Evolutionary conservation across 1,140 invertebrate species (phyloP).

Genomic region (Melipona quadrifasciata): DNA sequence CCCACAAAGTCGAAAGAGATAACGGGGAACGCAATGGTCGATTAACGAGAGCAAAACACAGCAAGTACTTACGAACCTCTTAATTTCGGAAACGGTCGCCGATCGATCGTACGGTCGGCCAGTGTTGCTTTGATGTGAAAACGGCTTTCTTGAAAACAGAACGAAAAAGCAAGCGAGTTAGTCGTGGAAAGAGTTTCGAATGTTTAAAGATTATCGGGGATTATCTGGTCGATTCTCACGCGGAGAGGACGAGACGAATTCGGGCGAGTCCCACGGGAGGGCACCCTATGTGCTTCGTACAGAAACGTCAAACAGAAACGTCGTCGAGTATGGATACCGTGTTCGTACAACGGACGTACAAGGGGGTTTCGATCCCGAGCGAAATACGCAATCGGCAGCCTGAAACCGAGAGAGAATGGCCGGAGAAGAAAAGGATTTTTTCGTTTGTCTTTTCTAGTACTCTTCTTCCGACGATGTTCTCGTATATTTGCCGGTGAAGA

Average conservation of each 20-base stretch:
- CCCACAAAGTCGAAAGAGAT: too few relatives aligned
- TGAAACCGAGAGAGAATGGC: not conserved
- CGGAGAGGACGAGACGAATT: slow-evolving; percentile 11
- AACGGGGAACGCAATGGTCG: too few relatives aligned
- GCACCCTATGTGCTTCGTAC: slow-evolving; percentile 13
- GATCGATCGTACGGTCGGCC: not conserved
- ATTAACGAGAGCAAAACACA: not conserved
- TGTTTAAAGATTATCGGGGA: slow-evolving; percentile 6
- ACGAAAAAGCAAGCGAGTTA: not conserved
- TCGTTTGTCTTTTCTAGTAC: slow-evolving; percentile 41
- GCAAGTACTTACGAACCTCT: slow-evolving; percentile 21
- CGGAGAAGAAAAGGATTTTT: slow-evolving; percentile 43
- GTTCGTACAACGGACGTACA: not conserved
- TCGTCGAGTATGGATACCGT: not conserved
- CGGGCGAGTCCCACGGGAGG: not conserved
- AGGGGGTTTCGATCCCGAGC: not conserved
- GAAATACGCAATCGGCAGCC: not conserved
- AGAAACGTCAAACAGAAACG: slow-evolving; percentile 10
- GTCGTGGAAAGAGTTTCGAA: not conserved
- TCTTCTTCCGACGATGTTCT: slow-evolving; percentile 31
- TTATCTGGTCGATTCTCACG: slow-evolving; percentile 45
- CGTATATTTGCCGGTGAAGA: slow-evolving; percentile 32
- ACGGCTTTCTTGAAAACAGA: not conserved
- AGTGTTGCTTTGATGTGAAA: not conserved
- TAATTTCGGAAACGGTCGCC: not conserved